Evolutionary conservation across 1,140 invertebrate genomes (phyloP).

Genomic region (Mactra quadrangularis): DNA sequence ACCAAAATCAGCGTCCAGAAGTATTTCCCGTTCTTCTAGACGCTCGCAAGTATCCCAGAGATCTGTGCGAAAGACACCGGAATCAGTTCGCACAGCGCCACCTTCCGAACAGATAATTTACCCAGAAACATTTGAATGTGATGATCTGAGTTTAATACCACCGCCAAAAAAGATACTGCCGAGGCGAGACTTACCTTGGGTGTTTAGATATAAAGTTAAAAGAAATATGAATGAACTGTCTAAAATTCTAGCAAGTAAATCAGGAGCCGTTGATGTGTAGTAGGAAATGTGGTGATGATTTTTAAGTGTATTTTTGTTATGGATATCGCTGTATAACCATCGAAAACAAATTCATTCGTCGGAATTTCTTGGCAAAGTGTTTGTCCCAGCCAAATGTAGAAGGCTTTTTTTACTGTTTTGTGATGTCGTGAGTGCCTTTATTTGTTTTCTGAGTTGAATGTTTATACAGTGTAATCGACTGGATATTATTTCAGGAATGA

Average conservation of each 20-base stretch:
- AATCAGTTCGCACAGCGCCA: slow-evolving; percentile 63
- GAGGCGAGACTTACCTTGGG: slow-evolving; percentile 76
- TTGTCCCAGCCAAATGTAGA: too few relatives aligned
- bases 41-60: slow-evolving; percentile 3
- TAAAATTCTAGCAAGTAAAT: slow-evolving; percentile 78
- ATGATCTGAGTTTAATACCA: slow-evolving; percentile 75
- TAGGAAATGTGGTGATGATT: neutral
- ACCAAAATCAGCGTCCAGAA: slow-evolving; percentile 56
- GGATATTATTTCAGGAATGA: too few relatives aligned
- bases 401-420: too few relatives aligned
- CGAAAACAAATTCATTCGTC: too few relatives aligned
- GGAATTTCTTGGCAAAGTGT: too few relatives aligned
- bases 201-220: slow-evolving; percentile 80
- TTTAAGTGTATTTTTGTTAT: too few relatives aligned
- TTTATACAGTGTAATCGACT: too few relatives aligned
- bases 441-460: too few relatives aligned
- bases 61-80: slow-evolving; percentile 54
- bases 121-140: slow-evolving; percentile 70
- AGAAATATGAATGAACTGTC: slow-evolving; percentile 78
- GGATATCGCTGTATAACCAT: too few relatives aligned
- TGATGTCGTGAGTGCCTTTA: too few relatives aligned
- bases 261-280: slow-evolving; percentile 54
- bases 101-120: slow-evolving; percentile 66
- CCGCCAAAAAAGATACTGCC: slow-evolving; percentile 74
- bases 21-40: slow-evolving; percentile 44